A percentile compares a stretch with the other conserved stretches of the same genome.
phyloP scores from a whole-genome alignment of 1,140 invertebrate species.

The Drosophila carrolli region DNA sequence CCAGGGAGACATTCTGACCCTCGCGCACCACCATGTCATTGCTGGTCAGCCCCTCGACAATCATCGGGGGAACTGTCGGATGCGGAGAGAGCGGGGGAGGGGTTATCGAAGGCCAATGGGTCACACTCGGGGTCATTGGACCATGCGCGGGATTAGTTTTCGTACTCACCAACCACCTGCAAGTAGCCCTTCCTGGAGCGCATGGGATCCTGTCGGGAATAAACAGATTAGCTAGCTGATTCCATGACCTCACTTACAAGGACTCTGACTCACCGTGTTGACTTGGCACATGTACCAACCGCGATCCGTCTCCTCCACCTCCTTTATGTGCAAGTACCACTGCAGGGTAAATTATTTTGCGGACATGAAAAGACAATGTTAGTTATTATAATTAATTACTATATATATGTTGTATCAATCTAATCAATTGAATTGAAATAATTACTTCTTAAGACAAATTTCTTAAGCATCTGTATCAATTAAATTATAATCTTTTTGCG shows the following conservation, averaged over 20 bases:
- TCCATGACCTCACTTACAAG: not conserved
- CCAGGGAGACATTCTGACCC: conserved; percentile 93
- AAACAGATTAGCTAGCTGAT: conserved; percentile 8
- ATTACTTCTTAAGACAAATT: no score
- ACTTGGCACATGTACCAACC: conserved; percentile 88
- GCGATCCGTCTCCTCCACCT: conserved; percentile 92
- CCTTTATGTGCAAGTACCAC: conserved; percentile 94
- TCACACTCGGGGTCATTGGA: conserved; percentile 31
- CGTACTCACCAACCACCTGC: conserved; percentile 92
- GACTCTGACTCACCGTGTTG: conserved; percentile 79
- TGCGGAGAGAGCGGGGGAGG: not conserved
- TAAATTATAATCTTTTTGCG: no score
- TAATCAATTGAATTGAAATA: no score
- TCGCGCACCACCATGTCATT: conserved; percentile 96
- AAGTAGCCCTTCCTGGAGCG: conserved; percentile 92
- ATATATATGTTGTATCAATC: no score
- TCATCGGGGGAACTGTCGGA: conserved; percentile 91
- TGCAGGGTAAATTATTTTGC: not conserved
- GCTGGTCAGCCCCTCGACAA: conserved; percentile 93
- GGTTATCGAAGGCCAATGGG: conserved; percentile 29
- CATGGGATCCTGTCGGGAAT: conserved; percentile 89
- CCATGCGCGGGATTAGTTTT: conserved; percentile 5
- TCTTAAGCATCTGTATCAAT: no score
- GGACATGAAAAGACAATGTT: not conserved
- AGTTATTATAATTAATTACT: no score